Base-by-base conservation (phyloP, 1,140 invertebrate species). In the Lepidurus apus region DNA sequence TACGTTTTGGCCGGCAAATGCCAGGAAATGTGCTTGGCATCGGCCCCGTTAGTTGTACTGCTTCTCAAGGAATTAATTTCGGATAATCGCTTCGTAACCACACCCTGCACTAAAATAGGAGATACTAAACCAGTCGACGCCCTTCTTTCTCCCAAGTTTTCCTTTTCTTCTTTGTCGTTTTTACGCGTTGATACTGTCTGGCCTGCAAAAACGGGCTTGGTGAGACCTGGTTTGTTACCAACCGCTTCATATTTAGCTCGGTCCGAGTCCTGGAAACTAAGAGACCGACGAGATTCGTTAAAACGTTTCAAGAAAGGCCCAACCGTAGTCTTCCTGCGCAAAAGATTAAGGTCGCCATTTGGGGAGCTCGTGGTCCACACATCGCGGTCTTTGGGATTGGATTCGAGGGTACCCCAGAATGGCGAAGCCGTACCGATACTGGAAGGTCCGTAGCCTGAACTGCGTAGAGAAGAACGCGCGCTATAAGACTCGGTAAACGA, bases 1-100 rank as follows among this genome's bases (percentile, higher is more conserved):
- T 77, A 77, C 24, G 44, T 77, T 13, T 65, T 77, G 76, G 42
- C 42, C 44, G 76, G 44, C n/a, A 77, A 47, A 47, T 53, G 24
- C 45, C 76, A 24, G 43, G 44, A 77, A 65, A 77, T 44, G 21
- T 34, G 75, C 11, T 42, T 44, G 76, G 21, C 42, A n/a, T 77
- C 76, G 7, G 42, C 21, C 17, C 4, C 53, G 21, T 65, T 65
- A n/a, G 6, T 17, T 7, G 8, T 34, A 0, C 34, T 34, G 34
- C 34, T 34, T 34, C 34, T 34, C 34, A 34, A 34, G 34, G 34
- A 11, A 17, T 65, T 65, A 9, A 65, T 13, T 17, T 65, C 53
- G 17, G 53, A 65, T 9, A 65, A 65, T 13, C 13, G 8, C 21
- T 17, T 9, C 0, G 17, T 65, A 65, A 65, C 53, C 53, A 65